Conservation (phyloP, 2,888 invertebrate species). For the Ramazzottius varieornatus region DNA sequence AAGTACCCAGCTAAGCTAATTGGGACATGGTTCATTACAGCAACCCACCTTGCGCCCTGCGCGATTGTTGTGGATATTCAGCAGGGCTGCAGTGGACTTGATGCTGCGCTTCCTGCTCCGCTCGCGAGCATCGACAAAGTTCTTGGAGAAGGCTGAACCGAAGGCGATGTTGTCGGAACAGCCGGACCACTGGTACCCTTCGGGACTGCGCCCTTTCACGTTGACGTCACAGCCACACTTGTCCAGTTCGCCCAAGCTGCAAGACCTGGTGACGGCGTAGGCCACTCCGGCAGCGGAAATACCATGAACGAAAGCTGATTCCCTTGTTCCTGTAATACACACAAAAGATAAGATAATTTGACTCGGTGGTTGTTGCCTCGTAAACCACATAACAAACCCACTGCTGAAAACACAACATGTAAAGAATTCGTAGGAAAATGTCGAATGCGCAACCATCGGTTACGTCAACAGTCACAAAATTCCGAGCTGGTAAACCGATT, state of each 20-base stretch:
- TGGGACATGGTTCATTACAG: background rate
- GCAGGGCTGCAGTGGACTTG: conserved; percentile 16
- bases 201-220: conserved; percentile 15
- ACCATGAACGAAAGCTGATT: conserved; percentile 22
- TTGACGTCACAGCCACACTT: conserved; percentile 26
- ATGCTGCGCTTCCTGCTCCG: conserved; percentile 10
- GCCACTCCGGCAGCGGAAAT: conserved; percentile 22
- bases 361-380: too few species aligned
- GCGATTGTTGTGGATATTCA: conserved; percentile 25
- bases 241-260: conserved; percentile 23
- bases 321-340: conserved; percentile 21
- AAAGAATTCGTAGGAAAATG: too few species aligned
- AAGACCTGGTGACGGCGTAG: conserved; percentile 25
- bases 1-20: background rate
- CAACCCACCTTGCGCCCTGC: conserved; percentile 23
- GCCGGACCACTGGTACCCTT: conserved; percentile 22
- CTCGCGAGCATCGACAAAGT: conserved; percentile 19
- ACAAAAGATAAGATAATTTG: conserved; percentile 2
- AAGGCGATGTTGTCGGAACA: conserved; percentile 21
- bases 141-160: conserved; percentile 18
- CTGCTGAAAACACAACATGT: too few species aligned
- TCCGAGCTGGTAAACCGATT: too few species aligned
- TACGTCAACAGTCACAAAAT: too few species aligned
- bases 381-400: too few species aligned
- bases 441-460: too few species aligned